A percentile compares a stretch with the other conserved stretches of the same genome.
Evolutionary conservation across 2,113 vertebrate genomes (phyloP).

Genomic region (Archocentrus centrarchus): DNA sequence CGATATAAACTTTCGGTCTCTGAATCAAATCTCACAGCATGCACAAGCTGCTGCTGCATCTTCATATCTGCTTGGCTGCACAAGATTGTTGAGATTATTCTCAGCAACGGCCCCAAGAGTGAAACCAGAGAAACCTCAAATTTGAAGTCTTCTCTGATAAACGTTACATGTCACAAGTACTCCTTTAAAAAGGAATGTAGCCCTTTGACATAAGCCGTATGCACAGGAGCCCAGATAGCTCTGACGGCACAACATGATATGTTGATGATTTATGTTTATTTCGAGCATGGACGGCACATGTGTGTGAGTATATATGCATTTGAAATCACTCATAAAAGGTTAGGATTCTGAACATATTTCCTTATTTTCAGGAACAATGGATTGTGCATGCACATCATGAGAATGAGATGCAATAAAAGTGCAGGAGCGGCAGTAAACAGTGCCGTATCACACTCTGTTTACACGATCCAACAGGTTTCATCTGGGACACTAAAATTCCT

Average conservation of each 20-base stretch:
- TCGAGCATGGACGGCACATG: neutral
- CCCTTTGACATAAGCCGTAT: conserved; percentile 80
- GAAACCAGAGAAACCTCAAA: conserved; percentile 39
- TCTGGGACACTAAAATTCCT: conserved; percentile 45
- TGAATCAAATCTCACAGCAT: neutral
- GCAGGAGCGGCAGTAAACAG: conserved; percentile 21
- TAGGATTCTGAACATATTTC: neutral
- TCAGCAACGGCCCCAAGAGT: conserved; percentile 17
- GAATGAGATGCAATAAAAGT: conserved; percentile 37
- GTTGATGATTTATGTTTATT: conserved; percentile 41
- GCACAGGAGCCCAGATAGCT: conserved; percentile 76
- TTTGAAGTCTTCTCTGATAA: conserved; percentile 36
- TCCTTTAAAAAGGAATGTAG: conserved; percentile 71
- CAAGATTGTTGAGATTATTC: conserved; percentile 14
- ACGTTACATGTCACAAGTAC: conserved; percentile 44
- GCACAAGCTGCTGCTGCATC: conserved; percentile 10
- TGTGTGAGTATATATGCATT: neutral
- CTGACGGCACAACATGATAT: conserved; percentile 70
- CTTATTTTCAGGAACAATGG: neutral
- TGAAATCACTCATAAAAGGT: conserved; percentile 13
- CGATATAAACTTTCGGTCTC: conserved; percentile 56
- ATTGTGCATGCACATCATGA: conserved; percentile 4
- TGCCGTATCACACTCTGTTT: conserved; percentile 40
- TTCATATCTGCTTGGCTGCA: conserved; percentile 5
- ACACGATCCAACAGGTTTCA: conserved; percentile 44